Conservation (phyloP, 2,888 invertebrate species). For the Uloborus plumipes region DNA sequence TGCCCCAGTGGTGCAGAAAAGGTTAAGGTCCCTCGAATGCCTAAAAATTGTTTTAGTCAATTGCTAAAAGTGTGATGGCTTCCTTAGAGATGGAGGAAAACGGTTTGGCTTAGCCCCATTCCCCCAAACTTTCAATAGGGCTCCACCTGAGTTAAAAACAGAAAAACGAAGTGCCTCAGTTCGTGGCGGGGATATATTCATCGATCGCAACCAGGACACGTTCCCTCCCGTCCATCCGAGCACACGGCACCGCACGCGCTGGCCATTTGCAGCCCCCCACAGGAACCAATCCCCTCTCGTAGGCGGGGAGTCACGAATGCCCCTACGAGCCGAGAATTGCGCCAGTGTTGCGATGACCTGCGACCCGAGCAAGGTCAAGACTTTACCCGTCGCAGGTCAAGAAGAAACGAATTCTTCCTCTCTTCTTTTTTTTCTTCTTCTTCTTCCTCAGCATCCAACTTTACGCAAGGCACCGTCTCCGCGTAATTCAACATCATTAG, state of each 20-base stretch:
- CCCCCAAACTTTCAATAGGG: too few species aligned
- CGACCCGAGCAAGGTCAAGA: constrained; percentile 21
- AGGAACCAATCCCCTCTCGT: constrained; percentile 11
- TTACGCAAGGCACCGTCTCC: constrained; percentile 16
- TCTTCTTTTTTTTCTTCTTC: too few species aligned
- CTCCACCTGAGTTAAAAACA: too few species aligned
- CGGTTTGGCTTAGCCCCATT: too few species aligned
- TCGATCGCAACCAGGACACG: too few species aligned
- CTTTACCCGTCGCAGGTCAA: constrained; percentile 37
- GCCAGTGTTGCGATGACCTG: constrained; percentile 35
- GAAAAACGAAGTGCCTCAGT: too few species aligned
- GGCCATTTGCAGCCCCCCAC: background rate
- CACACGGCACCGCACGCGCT: constrained; percentile 43
- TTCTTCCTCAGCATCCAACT: constrained; percentile 4
- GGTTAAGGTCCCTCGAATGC: too few species aligned
- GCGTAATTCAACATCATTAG: constrained; percentile 30
- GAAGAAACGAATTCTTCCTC: constrained; percentile 22
- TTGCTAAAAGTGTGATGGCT: too few species aligned
- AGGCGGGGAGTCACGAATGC: constrained; percentile 59
- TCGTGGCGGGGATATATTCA: too few species aligned
- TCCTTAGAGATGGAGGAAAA: too few species aligned
- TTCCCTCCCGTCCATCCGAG: background rate
- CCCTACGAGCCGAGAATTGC: constrained; percentile 57
- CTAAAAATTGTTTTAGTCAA: too few species aligned
- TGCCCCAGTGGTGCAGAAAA: too few species aligned